Percentiles rank a stretch among this genome's conserved stretches.
Conservation (phyloP, 2,113 vertebrate species). For the Cynocephalus volans region DNA sequence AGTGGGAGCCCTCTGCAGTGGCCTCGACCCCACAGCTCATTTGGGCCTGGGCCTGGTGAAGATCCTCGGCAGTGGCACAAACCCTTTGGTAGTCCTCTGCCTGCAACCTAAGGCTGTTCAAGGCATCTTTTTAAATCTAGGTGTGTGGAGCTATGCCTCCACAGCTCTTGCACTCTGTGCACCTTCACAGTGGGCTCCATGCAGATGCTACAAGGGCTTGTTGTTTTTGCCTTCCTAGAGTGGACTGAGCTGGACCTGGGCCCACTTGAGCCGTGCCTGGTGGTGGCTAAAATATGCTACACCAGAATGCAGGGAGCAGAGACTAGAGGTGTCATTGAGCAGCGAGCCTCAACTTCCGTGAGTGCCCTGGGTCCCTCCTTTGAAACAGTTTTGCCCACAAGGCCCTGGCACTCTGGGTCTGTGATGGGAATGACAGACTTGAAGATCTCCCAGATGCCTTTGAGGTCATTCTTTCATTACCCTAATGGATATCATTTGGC, state of each 20-base stretch:
- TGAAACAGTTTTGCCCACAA: background rate
- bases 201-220: too few species aligned
- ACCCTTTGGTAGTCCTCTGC: background rate
- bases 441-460: background rate
- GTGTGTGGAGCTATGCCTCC: background rate
- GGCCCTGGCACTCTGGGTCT: background rate
- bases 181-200: background rate
- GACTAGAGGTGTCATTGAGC: background rate
- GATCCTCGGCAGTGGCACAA: too few species aligned
- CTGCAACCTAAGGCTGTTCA: background rate
- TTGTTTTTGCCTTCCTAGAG: background rate
- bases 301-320: too few species aligned
- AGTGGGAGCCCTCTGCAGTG: background rate
- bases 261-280: background rate
- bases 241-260: background rate
- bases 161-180: background rate
- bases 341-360: too few species aligned
- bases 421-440: background rate
- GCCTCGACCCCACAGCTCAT: too few species aligned
- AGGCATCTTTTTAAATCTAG: background rate
- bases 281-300: background rate
- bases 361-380: too few species aligned
- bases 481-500: too few species aligned
- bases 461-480: background rate
- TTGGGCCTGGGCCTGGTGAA: too few species aligned